Conservation (phyloP, 2,888 invertebrate species). For the Atethmia centrago region DNA sequence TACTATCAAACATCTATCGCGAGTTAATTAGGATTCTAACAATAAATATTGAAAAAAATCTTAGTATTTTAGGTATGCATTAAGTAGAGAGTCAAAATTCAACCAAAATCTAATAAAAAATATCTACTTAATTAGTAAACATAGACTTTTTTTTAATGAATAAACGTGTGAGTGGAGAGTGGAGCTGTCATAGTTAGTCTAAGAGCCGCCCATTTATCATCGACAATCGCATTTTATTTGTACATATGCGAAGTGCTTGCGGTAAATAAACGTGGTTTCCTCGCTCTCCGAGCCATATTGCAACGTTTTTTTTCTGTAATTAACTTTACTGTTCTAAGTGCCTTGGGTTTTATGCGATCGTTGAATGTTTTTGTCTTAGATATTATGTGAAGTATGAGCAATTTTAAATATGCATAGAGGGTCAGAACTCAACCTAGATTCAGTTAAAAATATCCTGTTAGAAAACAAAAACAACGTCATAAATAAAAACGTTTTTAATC, state of each 20-base stretch:
- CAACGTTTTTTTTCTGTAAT: no score
- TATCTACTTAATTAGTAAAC: background rate
- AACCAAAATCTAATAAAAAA: background rate
- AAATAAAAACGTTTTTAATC: conserved; percentile 11
- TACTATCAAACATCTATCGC: background rate
- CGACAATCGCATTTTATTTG: conserved; percentile 29
- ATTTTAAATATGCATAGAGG: background rate
- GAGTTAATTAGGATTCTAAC: background rate
- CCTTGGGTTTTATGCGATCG: no score
- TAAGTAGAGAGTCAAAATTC: background rate
- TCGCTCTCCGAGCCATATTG: no score
- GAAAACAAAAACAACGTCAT: conserved; percentile 16
- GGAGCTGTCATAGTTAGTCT: conserved; percentile 9
- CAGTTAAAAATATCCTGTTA: background rate
- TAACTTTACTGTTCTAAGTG: no score
- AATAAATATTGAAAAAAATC: background rate
- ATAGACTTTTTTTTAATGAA: conserved; percentile 31
- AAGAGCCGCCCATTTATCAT: conserved; percentile 34
- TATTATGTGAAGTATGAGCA: no score
- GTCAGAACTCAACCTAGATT: background rate
- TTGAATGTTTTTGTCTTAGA: no score
- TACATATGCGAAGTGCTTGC: background rate
- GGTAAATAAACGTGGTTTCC: no score
- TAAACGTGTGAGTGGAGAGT: conserved; percentile 11
- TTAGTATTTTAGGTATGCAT: background rate